Percentiles rank a stretch among this genome's conserved stretches.
Conservation (phyloP, 2,888 invertebrate genomes). For the Cephus nigrinus region DNA sequence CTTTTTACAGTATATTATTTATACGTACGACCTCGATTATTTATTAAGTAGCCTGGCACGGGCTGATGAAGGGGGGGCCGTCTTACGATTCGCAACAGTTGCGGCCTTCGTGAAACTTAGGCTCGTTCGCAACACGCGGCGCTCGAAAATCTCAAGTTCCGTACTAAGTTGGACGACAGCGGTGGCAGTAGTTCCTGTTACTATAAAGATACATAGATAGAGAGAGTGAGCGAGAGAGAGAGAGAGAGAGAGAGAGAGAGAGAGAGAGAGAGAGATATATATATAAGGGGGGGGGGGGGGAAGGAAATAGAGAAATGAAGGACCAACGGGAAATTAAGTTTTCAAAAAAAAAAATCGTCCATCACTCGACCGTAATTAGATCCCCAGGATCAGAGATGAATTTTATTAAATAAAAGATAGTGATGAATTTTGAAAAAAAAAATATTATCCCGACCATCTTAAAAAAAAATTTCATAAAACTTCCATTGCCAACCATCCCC, state of each 20-base stretch:
- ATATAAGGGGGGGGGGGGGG: not conserved
- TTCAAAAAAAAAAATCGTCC: no score
- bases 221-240: not conserved
- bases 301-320: not conserved
- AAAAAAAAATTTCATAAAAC: not conserved
- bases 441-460: not conserved
- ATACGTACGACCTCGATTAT: not conserved
- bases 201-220: conserved; percentile 12
- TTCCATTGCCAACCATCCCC: no score
- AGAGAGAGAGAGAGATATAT: no score
- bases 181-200: not conserved
- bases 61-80: no score
- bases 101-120: conserved; percentile 23
- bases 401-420: not conserved
- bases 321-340: conserved; percentile 4
- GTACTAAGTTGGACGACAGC: not conserved
- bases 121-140: conserved; percentile 30
- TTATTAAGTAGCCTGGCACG: not conserved
- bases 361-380: not conserved
- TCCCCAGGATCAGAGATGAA: not conserved
- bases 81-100: conserved; percentile 25
- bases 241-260: no score
- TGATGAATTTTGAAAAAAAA: not conserved
- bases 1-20: no score
- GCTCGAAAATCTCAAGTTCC: conserved; percentile 5